Evolutionary conservation across 1,140 invertebrate genomes (phyloP).

Genomic region (Zelostemma sp.): DNA sequence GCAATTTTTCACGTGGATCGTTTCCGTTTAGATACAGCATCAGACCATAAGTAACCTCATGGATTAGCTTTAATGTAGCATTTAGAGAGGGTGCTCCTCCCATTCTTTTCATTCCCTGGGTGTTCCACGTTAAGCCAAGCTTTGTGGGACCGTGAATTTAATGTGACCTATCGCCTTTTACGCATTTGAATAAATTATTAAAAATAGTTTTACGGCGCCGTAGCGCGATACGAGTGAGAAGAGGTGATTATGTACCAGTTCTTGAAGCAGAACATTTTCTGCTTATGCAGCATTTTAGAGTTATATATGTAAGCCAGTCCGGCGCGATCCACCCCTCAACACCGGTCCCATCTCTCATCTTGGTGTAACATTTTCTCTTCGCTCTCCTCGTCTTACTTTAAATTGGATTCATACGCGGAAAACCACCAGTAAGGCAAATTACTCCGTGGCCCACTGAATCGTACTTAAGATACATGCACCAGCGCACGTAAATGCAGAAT

Average conservation of each 20-base stretch:
- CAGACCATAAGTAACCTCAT: slow-evolving; percentile 8
- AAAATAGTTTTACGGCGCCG: slow-evolving; percentile 30
- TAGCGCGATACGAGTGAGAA: slow-evolving; percentile 35
- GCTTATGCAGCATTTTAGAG: slow-evolving; percentile 50
- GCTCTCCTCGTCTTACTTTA: slow-evolving; percentile 53
- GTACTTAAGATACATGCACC: slow-evolving; percentile 25
- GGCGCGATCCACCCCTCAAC: slow-evolving; percentile 38
- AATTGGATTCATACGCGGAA: slow-evolving; percentile 57
- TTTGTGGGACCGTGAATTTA: slow-evolving; percentile 13
- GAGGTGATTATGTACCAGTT: slow-evolving; percentile 57
- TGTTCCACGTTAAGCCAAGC: not conserved
- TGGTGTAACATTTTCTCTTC: slow-evolving; percentile 40
- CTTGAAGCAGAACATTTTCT: slow-evolving; percentile 35
- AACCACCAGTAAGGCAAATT: slow-evolving; percentile 53
- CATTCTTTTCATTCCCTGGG: slow-evolving; percentile 1
- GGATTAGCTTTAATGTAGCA: slow-evolving; percentile 25
- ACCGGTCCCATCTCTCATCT: slow-evolving; percentile 42
- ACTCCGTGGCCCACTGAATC: slow-evolving; percentile 48
- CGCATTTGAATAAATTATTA: slow-evolving; percentile 34
- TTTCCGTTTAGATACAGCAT: slow-evolving; percentile 1
- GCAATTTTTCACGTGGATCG: not conserved
- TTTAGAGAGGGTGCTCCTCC: slow-evolving; percentile 5
- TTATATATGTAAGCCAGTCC: slow-evolving; percentile 32
- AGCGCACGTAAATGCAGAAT: slow-evolving; percentile 37
- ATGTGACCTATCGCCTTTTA: slow-evolving; percentile 9